A percentile compares a stretch with the other conserved stretches of the same genome.
These are phyloP conservation scores for Masnerella sp. DNA, from an alignment of 2,888 invertebrate genomes.

Conservation along the genomic window DNA sequence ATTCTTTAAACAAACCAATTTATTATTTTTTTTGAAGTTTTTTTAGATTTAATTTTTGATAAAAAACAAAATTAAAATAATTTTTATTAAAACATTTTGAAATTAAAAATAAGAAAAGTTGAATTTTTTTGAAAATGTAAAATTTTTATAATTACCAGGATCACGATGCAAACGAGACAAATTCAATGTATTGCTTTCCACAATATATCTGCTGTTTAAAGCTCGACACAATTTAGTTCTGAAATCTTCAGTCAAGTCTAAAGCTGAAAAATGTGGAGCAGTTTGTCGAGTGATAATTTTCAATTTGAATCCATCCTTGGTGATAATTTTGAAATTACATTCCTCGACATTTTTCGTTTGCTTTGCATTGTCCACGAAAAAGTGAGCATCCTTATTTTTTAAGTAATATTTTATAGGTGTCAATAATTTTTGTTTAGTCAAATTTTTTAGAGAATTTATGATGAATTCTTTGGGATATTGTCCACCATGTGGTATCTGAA, in stretches of 20 bases:
- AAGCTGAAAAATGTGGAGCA: conserved; percentile 61
- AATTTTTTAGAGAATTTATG: too few species aligned
- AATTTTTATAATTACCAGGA: conserved; percentile 78
- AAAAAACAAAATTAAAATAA: too few species aligned
- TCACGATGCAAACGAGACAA: conserved; percentile 89
- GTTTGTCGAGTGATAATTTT: conserved; percentile 79
- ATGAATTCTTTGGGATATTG: too few species aligned
- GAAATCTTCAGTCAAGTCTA: conserved; percentile 82
- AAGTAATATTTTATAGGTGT: too few species aligned
- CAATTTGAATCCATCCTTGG: conserved; percentile 86
- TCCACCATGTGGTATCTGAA: too few species aligned
- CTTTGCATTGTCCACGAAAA: conserved; percentile 88
- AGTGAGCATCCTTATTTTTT: too few species aligned
- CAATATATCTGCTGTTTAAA: conserved; percentile 88
- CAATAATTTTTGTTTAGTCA: too few species aligned
- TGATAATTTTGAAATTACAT: conserved; percentile 84
- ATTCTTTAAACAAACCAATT: too few species aligned
- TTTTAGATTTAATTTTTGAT: too few species aligned
- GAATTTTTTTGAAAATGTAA: neutral
- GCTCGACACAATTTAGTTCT: conserved; percentile 87
- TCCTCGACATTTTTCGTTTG: conserved; percentile 84
- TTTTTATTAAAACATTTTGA: too few species aligned
- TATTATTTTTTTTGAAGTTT: too few species aligned
- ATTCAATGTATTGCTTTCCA: conserved; percentile 85
- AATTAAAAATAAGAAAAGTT: too few species aligned